Conservation (phyloP, 2,797 vertebrate genomes). For the Alectoris magna region DNA sequence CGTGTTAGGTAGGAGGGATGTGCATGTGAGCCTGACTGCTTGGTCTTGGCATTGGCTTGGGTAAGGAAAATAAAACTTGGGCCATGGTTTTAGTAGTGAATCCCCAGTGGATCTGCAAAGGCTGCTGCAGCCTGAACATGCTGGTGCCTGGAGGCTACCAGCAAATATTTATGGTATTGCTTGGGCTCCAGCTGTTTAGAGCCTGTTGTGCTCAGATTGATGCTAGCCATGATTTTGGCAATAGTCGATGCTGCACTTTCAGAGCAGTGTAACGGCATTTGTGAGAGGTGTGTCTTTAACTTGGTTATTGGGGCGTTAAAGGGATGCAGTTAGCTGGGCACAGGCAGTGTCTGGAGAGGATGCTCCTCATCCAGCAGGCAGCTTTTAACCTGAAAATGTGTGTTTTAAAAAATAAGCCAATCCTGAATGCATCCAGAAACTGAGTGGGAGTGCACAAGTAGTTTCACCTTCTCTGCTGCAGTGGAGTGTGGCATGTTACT, state of each 20-base stretch:
- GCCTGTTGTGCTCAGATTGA: background rate
- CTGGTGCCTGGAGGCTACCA: background rate
- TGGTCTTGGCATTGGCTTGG: background rate
- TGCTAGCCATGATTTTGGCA: background rate
- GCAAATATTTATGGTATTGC: background rate
- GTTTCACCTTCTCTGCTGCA: background rate
- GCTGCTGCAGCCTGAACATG: background rate
- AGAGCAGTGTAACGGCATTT: background rate
- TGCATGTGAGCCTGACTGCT: accelerated
- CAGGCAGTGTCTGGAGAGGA: background rate
- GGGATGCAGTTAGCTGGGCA: background rate
- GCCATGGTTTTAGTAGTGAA: background rate
- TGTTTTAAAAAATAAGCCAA: background rate
- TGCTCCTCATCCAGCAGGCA: background rate
- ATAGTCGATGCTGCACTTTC: accelerated
- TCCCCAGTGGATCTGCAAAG: background rate
- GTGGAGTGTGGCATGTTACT: background rate
- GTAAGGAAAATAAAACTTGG: background rate
- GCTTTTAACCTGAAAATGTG: background rate
- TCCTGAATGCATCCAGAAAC: background rate
- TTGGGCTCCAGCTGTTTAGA: background rate
- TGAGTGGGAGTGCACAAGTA: background rate
- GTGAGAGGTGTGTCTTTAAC: background rate
- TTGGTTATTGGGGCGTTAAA: background rate
- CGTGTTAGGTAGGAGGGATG: accelerated